Conservation (phyloP, 2,113 vertebrate species). For the Oxyruncus cristatus region DNA sequence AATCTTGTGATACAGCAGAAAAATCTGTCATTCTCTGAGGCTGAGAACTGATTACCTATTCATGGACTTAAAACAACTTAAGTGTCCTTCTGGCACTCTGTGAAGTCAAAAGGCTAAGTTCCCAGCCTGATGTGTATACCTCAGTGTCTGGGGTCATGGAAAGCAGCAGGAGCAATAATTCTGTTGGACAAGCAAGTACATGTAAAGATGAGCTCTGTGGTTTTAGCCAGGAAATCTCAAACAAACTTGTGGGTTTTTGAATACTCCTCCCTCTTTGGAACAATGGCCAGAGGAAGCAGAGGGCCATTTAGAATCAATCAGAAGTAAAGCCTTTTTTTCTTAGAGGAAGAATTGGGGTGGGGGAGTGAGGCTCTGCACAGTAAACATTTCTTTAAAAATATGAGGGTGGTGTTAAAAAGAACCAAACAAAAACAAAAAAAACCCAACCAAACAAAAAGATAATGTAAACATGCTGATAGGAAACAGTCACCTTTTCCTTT, state of each 20-base stretch:
- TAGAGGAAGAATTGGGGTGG: conserved; percentile 40
- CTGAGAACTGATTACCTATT: conserved; percentile 18
- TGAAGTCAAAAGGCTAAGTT: conserved; percentile 12
- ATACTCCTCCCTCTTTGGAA: conserved; percentile 51
- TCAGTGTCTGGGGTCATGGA: neutral
- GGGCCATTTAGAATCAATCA: conserved; percentile 43
- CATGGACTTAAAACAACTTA: neutral
- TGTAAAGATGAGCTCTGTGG: conserved; percentile 38
- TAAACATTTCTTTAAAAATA: conserved; percentile 3
- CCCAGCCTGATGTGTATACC: neutral
- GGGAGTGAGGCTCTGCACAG: fast-evolving
- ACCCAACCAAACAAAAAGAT: too few species aligned
- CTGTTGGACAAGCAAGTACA: neutral
- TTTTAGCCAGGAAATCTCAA: conserved; percentile 39
- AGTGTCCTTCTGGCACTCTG: neutral
- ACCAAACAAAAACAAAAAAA: neutral
- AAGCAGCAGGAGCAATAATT: conserved; percentile 20
- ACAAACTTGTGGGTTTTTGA: conserved; percentile 8
- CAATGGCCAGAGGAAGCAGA: conserved; percentile 42
- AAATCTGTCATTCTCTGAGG: neutral
- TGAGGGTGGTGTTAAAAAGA: neutral
- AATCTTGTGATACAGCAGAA: neutral
- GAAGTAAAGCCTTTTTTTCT: conserved; percentile 34
- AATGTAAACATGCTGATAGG: neutral
- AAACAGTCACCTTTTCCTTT: neutral